Base-by-base conservation (phyloP, 2,797 vertebrate species). In the Gephyroberyx darwinii region DNA sequence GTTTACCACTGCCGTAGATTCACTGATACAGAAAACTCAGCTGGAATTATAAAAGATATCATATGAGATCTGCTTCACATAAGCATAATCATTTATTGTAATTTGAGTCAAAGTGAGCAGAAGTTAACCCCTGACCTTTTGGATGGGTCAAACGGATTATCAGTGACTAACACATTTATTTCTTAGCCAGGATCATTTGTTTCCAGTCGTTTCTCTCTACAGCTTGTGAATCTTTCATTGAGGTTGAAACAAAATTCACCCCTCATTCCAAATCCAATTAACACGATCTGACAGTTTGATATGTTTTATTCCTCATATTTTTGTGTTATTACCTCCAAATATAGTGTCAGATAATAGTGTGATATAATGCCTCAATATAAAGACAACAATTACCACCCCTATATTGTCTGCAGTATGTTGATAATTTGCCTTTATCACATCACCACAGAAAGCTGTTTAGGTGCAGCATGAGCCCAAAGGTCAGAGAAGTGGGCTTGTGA, bases 281-380 rank as follows among this genome's bases (percentile, higher is more conserved):
- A 76, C 70, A 80, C 65, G 69, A 75, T 78, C 62, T 70, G 66
- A 33, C 60, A 52, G 60, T 80, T 59, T 78, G 80, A 84, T 79
- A 37, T 51, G 6, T 77, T 65, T 58, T 33, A 70, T 86, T 79
- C 65, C 72, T 74, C 54, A 26, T 80, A 2, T 86, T 85, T 80
- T 67, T 47, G 65, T 81, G 76, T 74, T 78, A 86, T 88, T 83
- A 79, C 73, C 78, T 82, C 65, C 80, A 86, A 84, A 84, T 84
- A 83, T 75, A 82, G 81, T 71, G 59, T 26, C 26, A 26, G 26
- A 26, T 26, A 26, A 26, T 26, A 26, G 26, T 26, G 26, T 26
- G 26, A 26, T 26, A 26, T 26, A 26, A 26, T 26, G 26, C 26
- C 26, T 26, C 2, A 26, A 2, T 4, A n/a, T n/a, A n/a, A n/a